These are phyloP conservation scores for Dryobotodes eremita DNA, from an alignment of 2,888 invertebrate species.

Conservation along the genomic window DNA sequence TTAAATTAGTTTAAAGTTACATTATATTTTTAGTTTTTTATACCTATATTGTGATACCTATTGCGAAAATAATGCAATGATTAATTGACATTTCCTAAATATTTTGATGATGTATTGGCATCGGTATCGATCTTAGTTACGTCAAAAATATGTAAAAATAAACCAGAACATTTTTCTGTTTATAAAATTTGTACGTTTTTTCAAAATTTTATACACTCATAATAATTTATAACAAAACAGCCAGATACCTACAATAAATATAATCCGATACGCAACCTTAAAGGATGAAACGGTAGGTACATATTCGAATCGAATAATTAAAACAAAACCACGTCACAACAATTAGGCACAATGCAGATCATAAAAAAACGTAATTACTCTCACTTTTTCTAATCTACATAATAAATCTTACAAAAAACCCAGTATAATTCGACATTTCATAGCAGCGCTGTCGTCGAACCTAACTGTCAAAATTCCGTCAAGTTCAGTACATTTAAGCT, in stretches of 20 bases:
- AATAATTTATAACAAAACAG: not conserved
- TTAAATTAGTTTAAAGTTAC: not conserved
- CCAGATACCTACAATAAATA: not conserved
- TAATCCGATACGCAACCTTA: not conserved
- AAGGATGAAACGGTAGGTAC: not conserved
- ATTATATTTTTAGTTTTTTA: not conserved
- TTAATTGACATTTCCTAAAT: not conserved
- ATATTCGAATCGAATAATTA: not conserved
- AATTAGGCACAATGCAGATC: conserved; percentile 17
- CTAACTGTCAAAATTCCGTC: not conserved
- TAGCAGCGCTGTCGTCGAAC: conserved; percentile 1
- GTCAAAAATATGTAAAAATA: not conserved
- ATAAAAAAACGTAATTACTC: conserved; percentile 45
- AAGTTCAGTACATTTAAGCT: conserved; percentile 14
- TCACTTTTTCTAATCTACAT: conserved; percentile 63
- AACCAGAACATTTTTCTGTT: not conserved
- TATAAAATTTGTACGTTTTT: not conserved
- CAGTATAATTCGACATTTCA: conserved; percentile 30
- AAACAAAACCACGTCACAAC: conserved; percentile 10
- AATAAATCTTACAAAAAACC: conserved; percentile 29
- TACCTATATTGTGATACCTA: too few relatives aligned
- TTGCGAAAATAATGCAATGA: not conserved
- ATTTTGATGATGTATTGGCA: not conserved
- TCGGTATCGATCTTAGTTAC: not conserved
- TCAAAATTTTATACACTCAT: not conserved